These are phyloP conservation scores for Helicoverpa zea DNA, from an alignment of 1,140 invertebrate genomes.

Conservation along the genomic window DNA sequence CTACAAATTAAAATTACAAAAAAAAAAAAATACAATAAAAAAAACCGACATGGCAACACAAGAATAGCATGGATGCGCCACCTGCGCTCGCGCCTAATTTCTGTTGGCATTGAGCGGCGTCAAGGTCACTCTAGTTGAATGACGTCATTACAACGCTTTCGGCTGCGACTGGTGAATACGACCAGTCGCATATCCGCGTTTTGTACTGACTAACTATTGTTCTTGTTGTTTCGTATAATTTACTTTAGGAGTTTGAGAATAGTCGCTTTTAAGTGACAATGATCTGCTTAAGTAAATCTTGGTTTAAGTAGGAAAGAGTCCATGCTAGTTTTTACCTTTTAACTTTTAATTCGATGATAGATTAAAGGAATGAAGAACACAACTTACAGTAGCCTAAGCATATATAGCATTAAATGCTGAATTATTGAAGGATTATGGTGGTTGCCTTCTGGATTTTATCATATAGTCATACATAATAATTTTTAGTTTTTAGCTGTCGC, in stretches of 20 bases:
- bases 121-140: constrained; percentile 74
- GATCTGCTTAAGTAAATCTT: too few relatives aligned
- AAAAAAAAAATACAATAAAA: not conserved
- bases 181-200: constrained; percentile 47
- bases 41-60: constrained; percentile 40
- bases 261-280: too few relatives aligned
- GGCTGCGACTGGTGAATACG: constrained; percentile 25
- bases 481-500: too few relatives aligned
- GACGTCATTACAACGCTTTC: constrained; percentile 70
- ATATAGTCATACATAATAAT: too few relatives aligned
- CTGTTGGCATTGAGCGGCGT: constrained; percentile 74
- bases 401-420: too few relatives aligned
- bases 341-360: too few relatives aligned
- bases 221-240: not conserved
- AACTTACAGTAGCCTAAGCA: too few relatives aligned
- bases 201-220: not conserved
- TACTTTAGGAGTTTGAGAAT: not conserved
- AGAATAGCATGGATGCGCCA: constrained; percentile 59
- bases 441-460: too few relatives aligned
- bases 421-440: too few relatives aligned
- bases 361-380: too few relatives aligned
- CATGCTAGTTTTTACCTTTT: too few relatives aligned
- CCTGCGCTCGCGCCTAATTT: constrained; percentile 64
- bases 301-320: too few relatives aligned
- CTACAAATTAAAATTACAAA: not conserved